Base-by-base conservation (phyloP, 2,888 invertebrate species). In the Drosophila subquinaria region DNA sequence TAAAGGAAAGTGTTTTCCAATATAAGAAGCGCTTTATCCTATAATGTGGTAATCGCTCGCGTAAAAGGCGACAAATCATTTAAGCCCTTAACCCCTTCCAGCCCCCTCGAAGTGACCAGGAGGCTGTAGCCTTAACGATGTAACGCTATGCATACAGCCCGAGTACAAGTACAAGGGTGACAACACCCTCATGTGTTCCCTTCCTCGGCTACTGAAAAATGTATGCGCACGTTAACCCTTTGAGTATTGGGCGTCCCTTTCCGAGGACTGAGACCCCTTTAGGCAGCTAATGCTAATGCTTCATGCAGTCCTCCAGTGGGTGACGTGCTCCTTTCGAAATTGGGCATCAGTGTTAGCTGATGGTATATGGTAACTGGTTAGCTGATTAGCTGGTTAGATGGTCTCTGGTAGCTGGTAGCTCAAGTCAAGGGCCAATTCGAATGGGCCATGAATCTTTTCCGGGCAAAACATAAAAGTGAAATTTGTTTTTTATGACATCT, bases 31-130 rank as follows among this genome's bases (percentile, higher is more conserved):
- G 67, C 63, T 81, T 90, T 67, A 81, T 69, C 90, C 91, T 91
- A 92, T 90, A 92, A 91, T 90, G 91, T 91, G 91, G 91, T 91
- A 91, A 91, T 91, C 92, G 91, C 86, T 91, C 84, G 92, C 82
- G 85, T 90, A 91, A 92, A 90, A 91, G 91, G 92, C 92, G 91
- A 91, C 92, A 92, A 91, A 91, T 91, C 91, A 91, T 91, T 92
- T 91, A 82, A 81, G 80, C 80, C 73, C 81, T 68, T 75, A 76
- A 35, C 11, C 33, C 23, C n/a, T 9, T 11, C 56, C 20, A 13
- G 4, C 38, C 10, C 36, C 9, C 15, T 11, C n/a, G 10, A 10
- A 35, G 33, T 43, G 56, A 57, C 56, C 56, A 57, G 45, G 15
- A 35, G 61, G 63, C 76, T 63, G 55, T 43, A 30, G 4, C 43